These are phyloP conservation scores for Poeciliopsis paucimaculata DNA, from an alignment of 2,797 vertebrate genomes.

Conservation along the genomic window DNA sequence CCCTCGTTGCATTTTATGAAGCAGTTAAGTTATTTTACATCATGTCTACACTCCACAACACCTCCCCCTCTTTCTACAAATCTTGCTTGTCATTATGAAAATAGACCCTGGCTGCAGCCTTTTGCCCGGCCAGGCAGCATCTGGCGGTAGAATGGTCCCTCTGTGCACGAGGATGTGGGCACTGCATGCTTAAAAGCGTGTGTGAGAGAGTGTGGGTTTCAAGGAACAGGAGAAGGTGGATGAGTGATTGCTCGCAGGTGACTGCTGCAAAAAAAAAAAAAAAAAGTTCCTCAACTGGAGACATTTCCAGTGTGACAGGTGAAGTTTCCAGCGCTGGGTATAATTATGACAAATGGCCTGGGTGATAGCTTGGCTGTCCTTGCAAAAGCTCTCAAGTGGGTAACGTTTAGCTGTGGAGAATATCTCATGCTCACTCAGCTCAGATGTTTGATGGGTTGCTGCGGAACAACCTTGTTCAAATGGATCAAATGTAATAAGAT, in stretches of 20 bases:
- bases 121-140: conserved; percentile 58
- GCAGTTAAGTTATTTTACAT: conserved; percentile 79
- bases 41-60: conserved; percentile 70
- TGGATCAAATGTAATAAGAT: background rate
- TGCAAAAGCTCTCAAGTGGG: conserved; percentile 6
- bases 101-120: conserved; percentile 59
- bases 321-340: conserved; percentile 52
- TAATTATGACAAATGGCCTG: conserved; percentile 50
- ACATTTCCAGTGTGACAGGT: conserved; percentile 42
- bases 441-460: conserved; percentile 2
- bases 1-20: conserved; percentile 63
- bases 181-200: conserved; percentile 24
- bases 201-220: conserved; percentile 40
- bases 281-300: conserved; percentile 30
- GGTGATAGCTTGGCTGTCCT: conserved; percentile 39
- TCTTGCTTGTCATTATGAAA: conserved; percentile 76
- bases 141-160: conserved; percentile 63
- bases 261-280: conserved; percentile 21
- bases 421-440: background rate
- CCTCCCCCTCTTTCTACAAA: conserved; percentile 51
- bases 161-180: conserved; percentile 48
- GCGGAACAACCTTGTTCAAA: background rate
- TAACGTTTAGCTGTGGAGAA: background rate
- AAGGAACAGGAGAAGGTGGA: conserved; percentile 47
- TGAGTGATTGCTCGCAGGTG: conserved; percentile 73